phyloP scores from a whole-genome alignment of 2,888 invertebrate species.

The Diachrysia chrysitis region DNA sequence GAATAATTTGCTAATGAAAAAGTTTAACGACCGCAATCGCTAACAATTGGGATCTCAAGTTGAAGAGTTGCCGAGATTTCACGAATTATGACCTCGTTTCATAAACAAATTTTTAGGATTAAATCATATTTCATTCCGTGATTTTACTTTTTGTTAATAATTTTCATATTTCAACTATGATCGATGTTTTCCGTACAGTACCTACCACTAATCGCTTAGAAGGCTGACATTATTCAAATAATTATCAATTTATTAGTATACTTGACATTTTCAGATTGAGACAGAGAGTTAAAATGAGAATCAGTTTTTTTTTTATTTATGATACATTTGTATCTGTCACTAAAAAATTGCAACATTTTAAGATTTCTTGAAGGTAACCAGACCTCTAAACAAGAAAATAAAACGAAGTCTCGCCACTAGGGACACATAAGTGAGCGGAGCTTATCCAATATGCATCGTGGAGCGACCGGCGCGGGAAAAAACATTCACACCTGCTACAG shows the following conservation, averaged over 20 bases:
- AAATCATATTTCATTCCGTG: constrained; percentile 6
- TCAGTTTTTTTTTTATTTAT: no score
- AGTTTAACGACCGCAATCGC: constrained; percentile 42
- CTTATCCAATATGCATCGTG: constrained; percentile 53
- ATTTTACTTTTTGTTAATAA: constrained; percentile 7
- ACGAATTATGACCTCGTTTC: constrained; percentile 37
- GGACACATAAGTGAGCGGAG: constrained; percentile 43
- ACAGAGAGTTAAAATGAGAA: no score
- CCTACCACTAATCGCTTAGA: background rate
- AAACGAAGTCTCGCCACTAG: constrained; percentile 28
- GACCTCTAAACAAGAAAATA: constrained; percentile 40
- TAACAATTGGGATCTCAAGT: constrained; percentile 27
- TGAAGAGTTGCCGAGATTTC: constrained; percentile 26
- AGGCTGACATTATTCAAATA: background rate
- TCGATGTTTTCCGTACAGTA: background rate
- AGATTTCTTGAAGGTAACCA: constrained; percentile 9
- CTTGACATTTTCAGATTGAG: no score
- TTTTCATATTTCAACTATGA: background rate
- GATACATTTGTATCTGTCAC: no score
- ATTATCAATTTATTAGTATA: background rate
- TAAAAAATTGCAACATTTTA: constrained; percentile 2
- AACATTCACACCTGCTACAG: constrained; percentile 46
- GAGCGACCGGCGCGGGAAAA: constrained; percentile 24
- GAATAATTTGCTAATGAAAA: constrained; percentile 54
- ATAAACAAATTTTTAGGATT: constrained; percentile 32